phyloP scores from a whole-genome alignment of 92 coral and sea anemone species.

The Porites evermanni region DNA sequence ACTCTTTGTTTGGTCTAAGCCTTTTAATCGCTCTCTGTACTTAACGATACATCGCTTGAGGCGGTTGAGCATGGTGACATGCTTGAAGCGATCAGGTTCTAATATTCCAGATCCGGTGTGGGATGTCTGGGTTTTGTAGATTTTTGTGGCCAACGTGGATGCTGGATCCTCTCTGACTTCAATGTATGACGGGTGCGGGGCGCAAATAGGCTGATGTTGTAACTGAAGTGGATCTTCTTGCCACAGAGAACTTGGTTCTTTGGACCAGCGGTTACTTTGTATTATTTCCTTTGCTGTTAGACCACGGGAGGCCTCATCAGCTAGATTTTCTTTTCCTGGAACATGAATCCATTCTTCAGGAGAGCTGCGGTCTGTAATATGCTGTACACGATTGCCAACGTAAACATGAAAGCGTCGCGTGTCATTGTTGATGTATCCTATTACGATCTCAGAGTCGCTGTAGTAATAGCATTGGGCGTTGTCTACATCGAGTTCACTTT shows the following conservation, averaged over 20 bases:
- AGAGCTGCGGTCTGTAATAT: slow-evolving; percentile 29
- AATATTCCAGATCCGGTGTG: neutral
- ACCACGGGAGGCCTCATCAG: slow-evolving; percentile 40
- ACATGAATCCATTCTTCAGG: slow-evolving; percentile 38
- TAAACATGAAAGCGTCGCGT: slow-evolving; percentile 22
- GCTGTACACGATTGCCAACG: slow-evolving; percentile 42
- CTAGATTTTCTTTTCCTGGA: slow-evolving; percentile 38
- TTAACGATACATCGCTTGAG: neutral
- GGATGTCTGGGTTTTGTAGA: neutral
- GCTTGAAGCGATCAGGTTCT: neutral
- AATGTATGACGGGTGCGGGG: too few species aligned
- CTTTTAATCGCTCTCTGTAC: neutral
- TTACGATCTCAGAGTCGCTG: slow-evolving; percentile 39
- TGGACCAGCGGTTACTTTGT: slow-evolving; percentile 26
- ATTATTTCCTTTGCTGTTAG: slow-evolving; percentile 21
- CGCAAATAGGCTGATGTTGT: neutral
- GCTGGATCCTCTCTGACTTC: neutral
- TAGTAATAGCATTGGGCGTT: slow-evolving; percentile 13
- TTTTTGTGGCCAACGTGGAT: neutral
- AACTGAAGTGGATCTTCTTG: neutral
- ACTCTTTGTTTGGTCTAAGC: neutral
- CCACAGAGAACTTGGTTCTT: neutral
- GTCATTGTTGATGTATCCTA: slow-evolving; percentile 44
- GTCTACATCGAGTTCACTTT: slow-evolving; percentile 6
- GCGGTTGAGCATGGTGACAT: neutral